A percentile compares a stretch with the other conserved stretches of the same genome.
Conservation (phyloP, 2,888 invertebrate species). For the Girardia tigrina region DNA sequence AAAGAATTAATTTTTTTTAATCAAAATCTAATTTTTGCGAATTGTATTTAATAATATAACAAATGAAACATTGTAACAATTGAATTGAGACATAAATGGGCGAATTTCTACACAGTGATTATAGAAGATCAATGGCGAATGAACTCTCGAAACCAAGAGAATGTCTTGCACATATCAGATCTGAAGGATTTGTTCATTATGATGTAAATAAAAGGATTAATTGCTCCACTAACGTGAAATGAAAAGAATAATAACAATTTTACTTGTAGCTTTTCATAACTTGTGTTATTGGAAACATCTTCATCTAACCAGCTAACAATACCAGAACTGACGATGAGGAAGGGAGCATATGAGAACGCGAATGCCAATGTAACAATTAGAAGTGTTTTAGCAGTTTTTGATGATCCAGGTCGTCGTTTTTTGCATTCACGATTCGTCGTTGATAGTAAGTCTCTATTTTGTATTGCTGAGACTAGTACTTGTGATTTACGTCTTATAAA, state of each 20-base stretch:
- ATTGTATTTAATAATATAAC: too few relatives aligned
- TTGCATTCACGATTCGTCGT: conserved; percentile 3
- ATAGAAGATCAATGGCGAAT: too few relatives aligned
- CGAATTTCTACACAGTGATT: too few relatives aligned
- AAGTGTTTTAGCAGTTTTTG: conserved; percentile 1
- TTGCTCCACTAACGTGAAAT: conserved; percentile 4
- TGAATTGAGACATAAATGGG: too few relatives aligned
- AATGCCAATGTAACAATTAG: neutral
- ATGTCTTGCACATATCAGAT: neutral
- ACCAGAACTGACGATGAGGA: conserved; percentile 5
- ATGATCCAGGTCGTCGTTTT: conserved; percentile 12
- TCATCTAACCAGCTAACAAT: conserved; percentile 10
- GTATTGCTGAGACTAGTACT: neutral
- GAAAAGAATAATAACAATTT: neutral
- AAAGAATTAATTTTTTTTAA: too few relatives aligned
- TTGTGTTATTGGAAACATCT: conserved; percentile 6
- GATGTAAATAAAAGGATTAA: neutral
- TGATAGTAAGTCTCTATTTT: conserved; percentile 11
- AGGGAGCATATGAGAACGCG: neutral
- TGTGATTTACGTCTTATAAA: neutral
- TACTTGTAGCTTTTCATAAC: neutral
- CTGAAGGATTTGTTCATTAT: conserved; percentile 15
- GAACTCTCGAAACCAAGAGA: too few relatives aligned
- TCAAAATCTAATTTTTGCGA: too few relatives aligned
- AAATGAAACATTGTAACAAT: too few relatives aligned